Evolutionary conservation across 2,113 vertebrate species (phyloP).

Genomic region (Cyanistes caeruleus): DNA sequence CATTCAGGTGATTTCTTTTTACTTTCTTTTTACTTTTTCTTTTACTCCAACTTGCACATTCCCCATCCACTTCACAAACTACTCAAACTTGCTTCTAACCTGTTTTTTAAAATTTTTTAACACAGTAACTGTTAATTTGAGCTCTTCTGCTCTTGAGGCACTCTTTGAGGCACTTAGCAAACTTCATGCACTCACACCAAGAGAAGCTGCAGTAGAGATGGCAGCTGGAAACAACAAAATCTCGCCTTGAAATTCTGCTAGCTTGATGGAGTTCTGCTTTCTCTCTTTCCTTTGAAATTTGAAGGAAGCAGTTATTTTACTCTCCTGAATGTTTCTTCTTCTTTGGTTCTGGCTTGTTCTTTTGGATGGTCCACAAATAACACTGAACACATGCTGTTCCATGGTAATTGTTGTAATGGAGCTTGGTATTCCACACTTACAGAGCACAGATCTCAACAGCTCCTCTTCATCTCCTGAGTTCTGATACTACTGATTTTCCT

Average conservation of each 20-base stretch:
- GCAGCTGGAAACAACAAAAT: not conserved
- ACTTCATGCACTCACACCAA: not conserved
- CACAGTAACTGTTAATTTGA: not conserved
- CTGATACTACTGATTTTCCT: not conserved
- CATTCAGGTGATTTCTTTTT: not conserved
- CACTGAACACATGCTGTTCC: accelerated
- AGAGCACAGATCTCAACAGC: not conserved
- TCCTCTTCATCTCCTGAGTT: not conserved
- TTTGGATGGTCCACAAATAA: not conserved
- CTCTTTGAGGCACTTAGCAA: not conserved
- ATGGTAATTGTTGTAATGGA: accelerated
- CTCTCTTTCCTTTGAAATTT: not conserved
- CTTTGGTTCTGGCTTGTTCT: not conserved
- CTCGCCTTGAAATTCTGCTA: not conserved
- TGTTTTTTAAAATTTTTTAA: not conserved
- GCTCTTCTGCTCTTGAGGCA: not conserved
- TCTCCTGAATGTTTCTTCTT: not conserved
- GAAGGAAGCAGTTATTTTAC: not conserved
- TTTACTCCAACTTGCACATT: not conserved
- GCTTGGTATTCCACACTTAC: accelerated
- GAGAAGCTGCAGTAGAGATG: not conserved
- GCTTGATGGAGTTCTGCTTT: not conserved
- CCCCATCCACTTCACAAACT: not conserved
- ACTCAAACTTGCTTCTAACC: not conserved
- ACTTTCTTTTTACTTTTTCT: not conserved